Percentiles rank a stretch among this genome's conserved stretches.
phyloP scores from a whole-genome alignment of 2,113 vertebrate species.

The Melanerpes formicivorus region DNA sequence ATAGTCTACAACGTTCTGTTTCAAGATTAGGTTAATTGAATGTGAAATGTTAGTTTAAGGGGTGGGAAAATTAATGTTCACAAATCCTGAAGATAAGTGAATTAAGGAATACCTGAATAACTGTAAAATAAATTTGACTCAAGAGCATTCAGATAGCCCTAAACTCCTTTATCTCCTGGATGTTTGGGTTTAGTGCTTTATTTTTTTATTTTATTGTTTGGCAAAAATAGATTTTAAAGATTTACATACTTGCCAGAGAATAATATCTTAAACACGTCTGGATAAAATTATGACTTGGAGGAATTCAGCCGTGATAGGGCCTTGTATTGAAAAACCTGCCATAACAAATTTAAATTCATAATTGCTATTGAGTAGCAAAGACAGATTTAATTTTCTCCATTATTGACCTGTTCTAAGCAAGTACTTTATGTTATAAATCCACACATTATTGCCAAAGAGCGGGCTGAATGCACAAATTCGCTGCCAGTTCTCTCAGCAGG shows the following conservation, averaged over 20 bases:
- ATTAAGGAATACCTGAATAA: slow-evolving; percentile 5
- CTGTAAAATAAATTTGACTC: slow-evolving; percentile 13
- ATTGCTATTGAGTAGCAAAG: slow-evolving; percentile 64
- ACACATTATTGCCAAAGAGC: slow-evolving; percentile 41
- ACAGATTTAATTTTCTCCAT: slow-evolving; percentile 61
- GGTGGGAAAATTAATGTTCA: slow-evolving; percentile 7
- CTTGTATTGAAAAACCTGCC: slow-evolving; percentile 55
- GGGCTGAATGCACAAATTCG: slow-evolving; percentile 25
- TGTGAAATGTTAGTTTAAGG: slow-evolving; percentile 40
- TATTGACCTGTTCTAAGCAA: slow-evolving; percentile 40
- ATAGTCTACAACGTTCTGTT: neutral
- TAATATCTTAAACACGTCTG: slow-evolving; percentile 53
- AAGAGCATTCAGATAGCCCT: slow-evolving; percentile 14
- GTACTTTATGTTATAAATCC: slow-evolving; percentile 40
- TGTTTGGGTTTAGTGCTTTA: slow-evolving; percentile 12
- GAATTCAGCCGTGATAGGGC: slow-evolving; percentile 29
- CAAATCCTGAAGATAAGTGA: slow-evolving; percentile 20
- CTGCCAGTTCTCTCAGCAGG: neutral
- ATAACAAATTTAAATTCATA: slow-evolving; percentile 64
- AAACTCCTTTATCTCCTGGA: slow-evolving; percentile 21
- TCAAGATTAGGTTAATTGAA: slow-evolving; percentile 45
- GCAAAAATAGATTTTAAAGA: slow-evolving; percentile 63
- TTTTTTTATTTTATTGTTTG: slow-evolving; percentile 51
- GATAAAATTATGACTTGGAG: slow-evolving; percentile 48
- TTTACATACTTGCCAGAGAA: slow-evolving; percentile 44